Base-by-base conservation (phyloP, 2,113 vertebrate species). In the Tetrao urogallus region DNA sequence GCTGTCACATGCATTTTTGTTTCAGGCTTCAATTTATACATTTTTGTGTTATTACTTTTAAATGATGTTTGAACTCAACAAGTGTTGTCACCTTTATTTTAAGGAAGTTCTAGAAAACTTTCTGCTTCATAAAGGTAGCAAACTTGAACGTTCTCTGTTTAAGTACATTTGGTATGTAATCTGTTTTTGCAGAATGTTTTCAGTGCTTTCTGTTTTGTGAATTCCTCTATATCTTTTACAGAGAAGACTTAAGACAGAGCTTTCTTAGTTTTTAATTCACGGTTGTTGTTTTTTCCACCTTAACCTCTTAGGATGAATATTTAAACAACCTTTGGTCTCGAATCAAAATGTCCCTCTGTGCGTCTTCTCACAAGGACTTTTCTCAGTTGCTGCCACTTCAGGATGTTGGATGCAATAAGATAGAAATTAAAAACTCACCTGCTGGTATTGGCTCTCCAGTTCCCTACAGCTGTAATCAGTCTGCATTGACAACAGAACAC, bases 391-490 rank as follows among this genome's bases (percentile, higher is more conserved):
- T 98, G 40, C 98, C 98, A 87, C 95, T 98, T 88, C 97, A 98
- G 93, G 98, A 98, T 80, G 98, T 98, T 83, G 97, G 98, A 95
- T 97, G 97, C 77, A 98, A 97, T 83, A 98, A 98, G 96, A 67
- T 85, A 42, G 96, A 98, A 48, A 98, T 98, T 64, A 98, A 98
- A 94, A 98, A 85, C 42, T 96, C 97, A 78, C 97, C 98, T 2
- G 83, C 98, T 5, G 95, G 94, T 61, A 92, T 98, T 38, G 54
- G 96, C 36, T 97, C 98, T 57, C 92, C 97, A 52, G 32, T 94
- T 24, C 95, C 98, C 81, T 99, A 98, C 96, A 98, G 97, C 90
- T 98, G 98, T 25, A 96, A 97, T 32, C 94, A 98, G 45, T 93
- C 98, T 7, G 72, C 95, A 0, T 56, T 98, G 64, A 85, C 97